A percentile compares a stretch with the other conserved stretches of the same genome.
phyloP scores from a whole-genome alignment of 1,140 invertebrate genomes.

The Drosophila suzukii region DNA sequence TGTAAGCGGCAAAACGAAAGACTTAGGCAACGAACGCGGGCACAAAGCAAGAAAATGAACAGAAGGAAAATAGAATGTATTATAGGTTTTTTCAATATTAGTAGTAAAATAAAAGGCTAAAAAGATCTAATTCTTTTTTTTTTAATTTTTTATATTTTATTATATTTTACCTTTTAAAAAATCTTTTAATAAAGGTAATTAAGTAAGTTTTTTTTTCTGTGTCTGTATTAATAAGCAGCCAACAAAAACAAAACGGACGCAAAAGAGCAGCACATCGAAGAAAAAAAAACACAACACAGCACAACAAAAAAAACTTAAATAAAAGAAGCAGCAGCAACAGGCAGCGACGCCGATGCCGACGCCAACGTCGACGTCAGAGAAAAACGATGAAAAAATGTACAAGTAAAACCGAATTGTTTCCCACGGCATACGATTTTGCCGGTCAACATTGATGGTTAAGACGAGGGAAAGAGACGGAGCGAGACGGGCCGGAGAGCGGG shows the following conservation, averaged over 20 bases:
- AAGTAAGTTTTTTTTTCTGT: neutral
- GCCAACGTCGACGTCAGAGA: conserved; percentile 26
- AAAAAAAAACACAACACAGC: conserved; percentile 36
- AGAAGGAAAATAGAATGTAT: conserved; percentile 38
- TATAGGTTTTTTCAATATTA: too few relatives aligned
- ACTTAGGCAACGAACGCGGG: conserved; percentile 80
- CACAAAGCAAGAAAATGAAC: conserved; percentile 6
- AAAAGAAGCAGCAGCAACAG: conserved; percentile 45
- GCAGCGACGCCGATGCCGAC: conserved; percentile 25
- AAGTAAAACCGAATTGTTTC: conserved; percentile 85
- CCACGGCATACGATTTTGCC: conserved; percentile 85
- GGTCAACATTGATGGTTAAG: conserved; percentile 82
- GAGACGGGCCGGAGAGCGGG: conserved; percentile 30
- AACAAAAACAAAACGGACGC: conserved; percentile 72
- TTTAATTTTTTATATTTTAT: too few relatives aligned
- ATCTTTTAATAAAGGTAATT: neutral
- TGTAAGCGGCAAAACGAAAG: conserved; percentile 66
- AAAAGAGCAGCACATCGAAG: conserved; percentile 62
- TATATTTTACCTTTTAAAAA: neutral
- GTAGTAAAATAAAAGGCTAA: neutral
- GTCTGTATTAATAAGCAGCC: conserved; percentile 79
- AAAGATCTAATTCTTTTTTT: neutral
- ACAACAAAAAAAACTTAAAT: conserved; percentile 21
- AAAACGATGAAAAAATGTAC: conserved; percentile 81
- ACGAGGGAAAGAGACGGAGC: conserved; percentile 51